Conservation (phyloP, 2,113 vertebrate genomes). For the Orientallactaga bullata region DNA sequence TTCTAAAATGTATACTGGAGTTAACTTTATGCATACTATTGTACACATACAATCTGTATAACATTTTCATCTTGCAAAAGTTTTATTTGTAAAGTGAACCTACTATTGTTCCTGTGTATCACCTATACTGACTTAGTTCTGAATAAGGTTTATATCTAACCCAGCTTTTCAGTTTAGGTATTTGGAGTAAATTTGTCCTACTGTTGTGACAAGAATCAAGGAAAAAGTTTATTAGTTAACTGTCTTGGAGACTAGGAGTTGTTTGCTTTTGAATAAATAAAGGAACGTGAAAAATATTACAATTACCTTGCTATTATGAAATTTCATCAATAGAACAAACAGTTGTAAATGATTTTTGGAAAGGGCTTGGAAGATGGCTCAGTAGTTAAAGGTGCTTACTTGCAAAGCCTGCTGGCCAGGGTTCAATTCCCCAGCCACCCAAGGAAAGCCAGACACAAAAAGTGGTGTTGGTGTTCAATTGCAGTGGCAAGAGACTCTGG, state of each 20-base stretch:
- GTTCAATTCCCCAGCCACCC: too few species aligned
- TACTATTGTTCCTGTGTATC: not conserved
- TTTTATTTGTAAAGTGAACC: conserved; percentile 32
- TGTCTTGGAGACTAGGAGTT: not conserved
- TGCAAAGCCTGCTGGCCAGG: too few species aligned
- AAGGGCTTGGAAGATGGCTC: too few species aligned
- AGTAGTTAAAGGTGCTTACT: too few species aligned
- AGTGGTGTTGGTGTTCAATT: too few species aligned
- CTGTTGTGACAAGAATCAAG: not conserved
- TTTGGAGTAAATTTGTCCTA: conserved; percentile 2
- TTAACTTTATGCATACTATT: too few species aligned
- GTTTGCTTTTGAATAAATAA: not conserved
- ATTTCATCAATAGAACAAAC: conserved; percentile 17
- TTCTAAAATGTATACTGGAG: too few species aligned
- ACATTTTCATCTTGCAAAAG: not conserved
- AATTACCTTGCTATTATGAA: conserved; percentile 39
- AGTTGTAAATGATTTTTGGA: conserved; percentile 11
- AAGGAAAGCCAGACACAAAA: too few species aligned
- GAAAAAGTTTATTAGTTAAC: conserved; percentile 1
- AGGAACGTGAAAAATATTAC: conserved; percentile 22
- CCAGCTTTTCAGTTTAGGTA: conserved; percentile 50
- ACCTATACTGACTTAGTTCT: not conserved
- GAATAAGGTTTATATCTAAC: conserved; percentile 18
- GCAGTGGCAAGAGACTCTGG: too few species aligned
- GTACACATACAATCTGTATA: too few species aligned